phyloP scores from a whole-genome alignment of 2,888 invertebrate species.

The Pseudococcus longispinus region DNA sequence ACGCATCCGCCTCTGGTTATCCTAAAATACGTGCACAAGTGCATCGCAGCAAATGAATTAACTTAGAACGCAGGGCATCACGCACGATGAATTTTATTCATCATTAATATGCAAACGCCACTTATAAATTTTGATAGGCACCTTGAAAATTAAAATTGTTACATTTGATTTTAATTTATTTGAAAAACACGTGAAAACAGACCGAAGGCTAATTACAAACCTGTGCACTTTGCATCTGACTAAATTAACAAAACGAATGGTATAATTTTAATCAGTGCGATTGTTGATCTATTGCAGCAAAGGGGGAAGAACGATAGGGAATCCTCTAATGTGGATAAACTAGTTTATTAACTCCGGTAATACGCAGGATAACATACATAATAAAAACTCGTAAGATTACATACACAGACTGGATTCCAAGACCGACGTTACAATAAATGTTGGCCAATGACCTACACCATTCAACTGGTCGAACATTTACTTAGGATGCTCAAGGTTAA shows the following conservation, averaged over 20 bases:
- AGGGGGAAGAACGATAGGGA: neutral
- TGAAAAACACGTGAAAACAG: neutral
- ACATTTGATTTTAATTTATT: neutral
- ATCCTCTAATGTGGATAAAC: neutral
- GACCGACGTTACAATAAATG: neutral
- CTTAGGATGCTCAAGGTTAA: constrained; percentile 32
- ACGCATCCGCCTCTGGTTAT: too few relatives aligned
- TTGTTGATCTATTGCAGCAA: neutral
- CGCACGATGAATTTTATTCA: too few relatives aligned
- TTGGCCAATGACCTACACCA: constrained; percentile 28
- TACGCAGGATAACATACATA: neutral
- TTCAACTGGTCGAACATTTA: constrained; percentile 13
- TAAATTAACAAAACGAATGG: neutral
- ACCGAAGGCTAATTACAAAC: neutral
- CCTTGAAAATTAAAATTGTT: neutral
- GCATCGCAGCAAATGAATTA: too few relatives aligned
- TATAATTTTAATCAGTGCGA: neutral
- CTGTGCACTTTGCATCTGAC: neutral
- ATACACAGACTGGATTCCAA: constrained; percentile 21
- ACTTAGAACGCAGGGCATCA: too few relatives aligned
- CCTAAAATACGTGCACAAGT: too few relatives aligned
- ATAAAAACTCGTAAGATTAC: constrained; percentile 26
- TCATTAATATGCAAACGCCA: neutral
- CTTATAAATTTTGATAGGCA: neutral
- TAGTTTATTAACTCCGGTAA: neutral